Base-by-base conservation (phyloP, 1,140 invertebrate species). In the Lepidostoma basale region DNA sequence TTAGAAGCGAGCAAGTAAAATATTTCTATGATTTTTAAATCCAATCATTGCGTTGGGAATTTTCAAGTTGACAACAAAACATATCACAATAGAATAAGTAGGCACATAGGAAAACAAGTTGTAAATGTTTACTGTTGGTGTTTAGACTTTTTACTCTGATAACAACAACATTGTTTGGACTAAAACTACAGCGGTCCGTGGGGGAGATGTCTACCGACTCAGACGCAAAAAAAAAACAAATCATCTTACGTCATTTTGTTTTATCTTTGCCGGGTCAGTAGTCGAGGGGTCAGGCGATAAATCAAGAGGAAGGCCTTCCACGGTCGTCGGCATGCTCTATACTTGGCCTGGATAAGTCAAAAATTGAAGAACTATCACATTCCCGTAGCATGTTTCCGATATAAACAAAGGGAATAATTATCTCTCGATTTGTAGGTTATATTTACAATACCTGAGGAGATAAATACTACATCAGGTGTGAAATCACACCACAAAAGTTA, bases 311-410 rank as follows among this genome's bases (percentile, higher is more conserved):
- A 69, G 67, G 52, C 39, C 60, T 42, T 22, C 44, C 20, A 23
- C 45, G 42, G 66, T 54, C 58, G 66, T 68, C 47, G 66, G 66
- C 66, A 68, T 68, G 26, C 59, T 68, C 40, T 68, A 59, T n/a
- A 30, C 36, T 45, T 28, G 52, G n/a, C 64, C 52, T 67, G 64
- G 36, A 59, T 59, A 45, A 36, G 36, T 45, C 9, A 59, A 67
- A 63, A 45, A 63, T 16, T 18, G 20, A 28, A 47, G 16, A n/a
- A 22, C 28, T 23, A 12, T 22, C 10, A 45, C 59, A 62, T 45
- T 62, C 14, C 3, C 20, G 16, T 5, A 18, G 25, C 26, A 30
- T 28, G 25, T 16, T 54, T 12, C 3, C 26, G n/a, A 54, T 36
- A 54, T 18, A 39, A 8, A 59, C 16, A 8, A 12, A 9, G 14